A percentile compares a stretch with the other conserved stretches of the same genome.
Evolutionary conservation across 2,888 invertebrate species (phyloP).

Genomic region (Tenthredo distinguenda): DNA sequence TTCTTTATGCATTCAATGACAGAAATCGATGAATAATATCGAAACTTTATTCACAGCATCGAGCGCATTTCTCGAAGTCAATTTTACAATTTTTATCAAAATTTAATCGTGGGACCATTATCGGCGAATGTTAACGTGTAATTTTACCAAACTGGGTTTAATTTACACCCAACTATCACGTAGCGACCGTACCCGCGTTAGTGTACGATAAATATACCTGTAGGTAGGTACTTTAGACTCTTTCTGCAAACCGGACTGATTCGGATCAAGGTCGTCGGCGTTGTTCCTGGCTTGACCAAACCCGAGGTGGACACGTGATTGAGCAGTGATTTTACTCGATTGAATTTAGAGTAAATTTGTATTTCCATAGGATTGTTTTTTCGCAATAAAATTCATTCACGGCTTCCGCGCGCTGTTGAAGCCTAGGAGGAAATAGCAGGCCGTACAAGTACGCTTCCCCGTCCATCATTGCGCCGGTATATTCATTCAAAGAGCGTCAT

Average conservation of each 20-base stretch:
- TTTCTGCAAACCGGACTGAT: slow-evolving; percentile 49
- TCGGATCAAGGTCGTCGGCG: slow-evolving; percentile 49
- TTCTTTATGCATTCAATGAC: neutral
- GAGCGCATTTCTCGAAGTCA: neutral
- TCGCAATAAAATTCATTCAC: neutral
- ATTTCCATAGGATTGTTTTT: neutral
- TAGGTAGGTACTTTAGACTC: slow-evolving; percentile 19
- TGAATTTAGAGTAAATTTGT: neutral
- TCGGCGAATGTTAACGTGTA: neutral
- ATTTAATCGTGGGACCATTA: neutral
- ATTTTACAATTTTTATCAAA: neutral
- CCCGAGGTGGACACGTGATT: slow-evolving; percentile 35
- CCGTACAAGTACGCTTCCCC: neutral
- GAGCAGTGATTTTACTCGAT: neutral
- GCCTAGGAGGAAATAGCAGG: neutral
- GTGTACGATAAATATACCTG: slow-evolving; percentile 33
- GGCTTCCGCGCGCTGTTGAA: neutral
- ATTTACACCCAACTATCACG: slow-evolving; percentile 25
- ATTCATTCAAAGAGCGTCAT: neutral
- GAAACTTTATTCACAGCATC: neutral
- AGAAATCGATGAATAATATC: neutral
- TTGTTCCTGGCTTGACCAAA: slow-evolving; percentile 46
- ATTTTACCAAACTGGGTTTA: slow-evolving; percentile 6
- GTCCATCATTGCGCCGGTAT: neutral
- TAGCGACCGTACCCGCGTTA: neutral